These are phyloP conservation scores for Alloscopus bannaensis DNA, from an alignment of 2,888 invertebrate genomes.

Conservation along the genomic window DNA sequence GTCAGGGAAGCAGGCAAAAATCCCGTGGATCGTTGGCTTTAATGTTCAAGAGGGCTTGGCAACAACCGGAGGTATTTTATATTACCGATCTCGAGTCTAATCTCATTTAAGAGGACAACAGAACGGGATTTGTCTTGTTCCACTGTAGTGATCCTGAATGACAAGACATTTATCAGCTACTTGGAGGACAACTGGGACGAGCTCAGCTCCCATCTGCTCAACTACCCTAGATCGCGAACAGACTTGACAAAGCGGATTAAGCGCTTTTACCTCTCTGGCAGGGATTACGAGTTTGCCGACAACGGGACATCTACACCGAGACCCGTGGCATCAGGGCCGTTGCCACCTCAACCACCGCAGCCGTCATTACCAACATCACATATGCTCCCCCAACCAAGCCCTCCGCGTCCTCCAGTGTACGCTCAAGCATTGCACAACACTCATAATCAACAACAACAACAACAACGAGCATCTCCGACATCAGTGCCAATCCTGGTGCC, in stretches of 20 bases:
- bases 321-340: slow-evolving; percentile 1
- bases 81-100: background rate
- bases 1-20: slow-evolving; percentile 51
- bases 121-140: background rate
- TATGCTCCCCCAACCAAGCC: background rate
- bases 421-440: slow-evolving; percentile 1
- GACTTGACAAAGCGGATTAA: slow-evolving; percentile 64
- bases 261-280: slow-evolving; percentile 59
- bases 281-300: slow-evolving; percentile 51
- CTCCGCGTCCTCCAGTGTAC: slow-evolving; percentile 4
- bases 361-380: background rate
- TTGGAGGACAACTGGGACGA: slow-evolving; percentile 61
- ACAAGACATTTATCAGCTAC: slow-evolving; percentile 54
- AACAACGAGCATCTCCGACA: slow-evolving; percentile 3
- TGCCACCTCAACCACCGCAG: slow-evolving; percentile 16
- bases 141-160: slow-evolving; percentile 55
- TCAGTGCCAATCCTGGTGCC: background rate
- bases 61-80: slow-evolving; percentile 62
- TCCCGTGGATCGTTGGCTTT: slow-evolving; percentile 69
- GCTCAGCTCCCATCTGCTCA: slow-evolving; percentile 46
- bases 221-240: slow-evolving; percentile 58
- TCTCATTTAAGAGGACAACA: background rate
- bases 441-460: slow-evolving; percentile 1
- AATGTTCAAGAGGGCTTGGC: slow-evolving; percentile 66
- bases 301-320: slow-evolving; percentile 18